These are phyloP conservation scores for Smutsia temminckii DNA, from an alignment of 2,797 vertebrate genomes.

Conservation along the genomic window DNA sequence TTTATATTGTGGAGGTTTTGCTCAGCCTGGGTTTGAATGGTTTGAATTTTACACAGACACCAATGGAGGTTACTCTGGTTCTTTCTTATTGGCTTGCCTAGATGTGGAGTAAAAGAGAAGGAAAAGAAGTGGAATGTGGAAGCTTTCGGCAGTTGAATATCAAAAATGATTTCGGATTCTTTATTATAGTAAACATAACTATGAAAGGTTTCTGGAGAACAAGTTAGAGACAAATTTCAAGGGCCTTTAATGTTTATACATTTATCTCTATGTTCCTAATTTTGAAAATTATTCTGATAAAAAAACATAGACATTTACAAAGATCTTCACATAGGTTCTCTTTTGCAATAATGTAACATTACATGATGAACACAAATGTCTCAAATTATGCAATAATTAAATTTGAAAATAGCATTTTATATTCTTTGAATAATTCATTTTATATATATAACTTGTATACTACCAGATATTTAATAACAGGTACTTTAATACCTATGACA, in stretches of 20 bases:
- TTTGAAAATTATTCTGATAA: background rate
- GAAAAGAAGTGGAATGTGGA: rapidly evolving
- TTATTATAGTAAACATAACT: background rate
- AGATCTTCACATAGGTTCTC: background rate
- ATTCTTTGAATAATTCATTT: background rate
- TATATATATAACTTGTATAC: background rate
- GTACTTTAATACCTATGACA: background rate
- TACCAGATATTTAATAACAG: background rate
- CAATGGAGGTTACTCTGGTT: background rate
- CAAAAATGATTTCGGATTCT: background rate
- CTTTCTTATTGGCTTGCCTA: background rate
- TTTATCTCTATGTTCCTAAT: background rate
- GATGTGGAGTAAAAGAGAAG: background rate
- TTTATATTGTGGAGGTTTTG: background rate
- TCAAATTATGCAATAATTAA: background rate
- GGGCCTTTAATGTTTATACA: background rate
- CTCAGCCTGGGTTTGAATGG: background rate
- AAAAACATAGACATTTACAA: background rate
- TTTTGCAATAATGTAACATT: background rate
- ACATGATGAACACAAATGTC: background rate
- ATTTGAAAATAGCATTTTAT: background rate
- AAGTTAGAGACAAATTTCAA: background rate
- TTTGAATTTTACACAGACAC: background rate
- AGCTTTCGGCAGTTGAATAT: background rate
- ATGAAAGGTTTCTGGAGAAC: background rate